Evolutionary conservation across 2,797 vertebrate genomes (phyloP), one percentile per base, ranked within the genome.

Genomic region (Gephyroberyx darwinii): DNA sequence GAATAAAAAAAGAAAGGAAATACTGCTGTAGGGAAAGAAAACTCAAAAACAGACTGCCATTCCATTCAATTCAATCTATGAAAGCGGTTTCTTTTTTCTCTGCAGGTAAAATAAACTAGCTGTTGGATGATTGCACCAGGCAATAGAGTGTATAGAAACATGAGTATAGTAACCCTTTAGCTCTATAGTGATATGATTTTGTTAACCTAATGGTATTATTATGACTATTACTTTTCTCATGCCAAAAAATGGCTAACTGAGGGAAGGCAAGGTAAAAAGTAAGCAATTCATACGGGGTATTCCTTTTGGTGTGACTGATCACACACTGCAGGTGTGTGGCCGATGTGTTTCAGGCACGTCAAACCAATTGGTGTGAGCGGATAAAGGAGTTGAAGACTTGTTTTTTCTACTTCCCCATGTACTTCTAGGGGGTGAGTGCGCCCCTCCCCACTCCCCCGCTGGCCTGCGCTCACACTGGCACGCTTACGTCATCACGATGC

Each of bases 11-110:
- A 45, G 47, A 3, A 64, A 84, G 51, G 67, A 87, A 83, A 84
- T 75, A 82, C 71, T 86, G 85, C 72, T 54, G 66, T 88, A 85
- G 74, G 87, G 90, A 91, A 69, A 16, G 60, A 74, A 31, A 65
- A 66, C 12, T 71, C 22, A 63, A 80, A 64, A 75, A 64, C 59
- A 51, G 8, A 61, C 30, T 35, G 19, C 37, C 58, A 67, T 51
- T 75, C 10, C 3, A 72, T 86, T 84, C 1, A 55, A 59, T 43
- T 61, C 26, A 68, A 13, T 19, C 12, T 16, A 45, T 16, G 19
- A 60, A 9, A 30, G 22, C 8, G 0, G 1, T 30, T 45, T 58
- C 0, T 37, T n/a, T n/a, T 67, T 53, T 64, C 48, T 53, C 33
- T 61, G 12, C 12, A 65, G 20, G 17, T 4, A 53, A 55, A 76